Conservation (phyloP, 2,888 invertebrate genomes). For the Buathra laborator region DNA sequence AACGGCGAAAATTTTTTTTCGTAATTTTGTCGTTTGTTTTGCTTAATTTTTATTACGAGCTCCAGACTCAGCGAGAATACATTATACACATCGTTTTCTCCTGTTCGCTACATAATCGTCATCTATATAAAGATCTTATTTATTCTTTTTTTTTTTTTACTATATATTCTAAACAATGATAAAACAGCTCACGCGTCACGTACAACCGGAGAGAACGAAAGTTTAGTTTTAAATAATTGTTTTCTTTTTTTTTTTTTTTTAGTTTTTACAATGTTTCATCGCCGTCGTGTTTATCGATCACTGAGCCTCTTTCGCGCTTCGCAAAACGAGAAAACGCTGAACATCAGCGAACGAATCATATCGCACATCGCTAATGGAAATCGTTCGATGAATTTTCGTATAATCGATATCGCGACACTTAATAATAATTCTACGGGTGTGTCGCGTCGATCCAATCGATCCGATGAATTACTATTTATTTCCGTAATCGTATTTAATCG, state of each 20-base stretch:
- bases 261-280: constrained; percentile 48
- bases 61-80: constrained; percentile 58
- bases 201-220: constrained; percentile 24
- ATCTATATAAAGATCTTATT: constrained; percentile 57
- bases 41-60: constrained; percentile 33
- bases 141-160: constrained; percentile 20
- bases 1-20: no score
- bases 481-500: constrained; percentile 16
- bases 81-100: constrained; percentile 58
- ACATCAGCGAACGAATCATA: constrained; percentile 30
- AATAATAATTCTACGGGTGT: background rate
- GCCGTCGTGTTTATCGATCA: constrained; percentile 18
- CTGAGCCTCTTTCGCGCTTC: constrained; percentile 1
- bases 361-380: constrained; percentile 52
- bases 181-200: constrained; percentile 56
- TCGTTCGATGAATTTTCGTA: constrained; percentile 43
- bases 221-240: background rate
- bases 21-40: background rate
- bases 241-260: background rate
- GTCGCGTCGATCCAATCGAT: constrained; percentile 4
- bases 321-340: constrained; percentile 13
- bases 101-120: constrained; percentile 56
- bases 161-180: constrained; percentile 60
- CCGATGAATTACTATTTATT: constrained; percentile 7
- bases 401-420: constrained; percentile 2